Evolutionary conservation across 2,888 invertebrate species (phyloP).

Genomic region (Monoplex corrugatus): DNA sequence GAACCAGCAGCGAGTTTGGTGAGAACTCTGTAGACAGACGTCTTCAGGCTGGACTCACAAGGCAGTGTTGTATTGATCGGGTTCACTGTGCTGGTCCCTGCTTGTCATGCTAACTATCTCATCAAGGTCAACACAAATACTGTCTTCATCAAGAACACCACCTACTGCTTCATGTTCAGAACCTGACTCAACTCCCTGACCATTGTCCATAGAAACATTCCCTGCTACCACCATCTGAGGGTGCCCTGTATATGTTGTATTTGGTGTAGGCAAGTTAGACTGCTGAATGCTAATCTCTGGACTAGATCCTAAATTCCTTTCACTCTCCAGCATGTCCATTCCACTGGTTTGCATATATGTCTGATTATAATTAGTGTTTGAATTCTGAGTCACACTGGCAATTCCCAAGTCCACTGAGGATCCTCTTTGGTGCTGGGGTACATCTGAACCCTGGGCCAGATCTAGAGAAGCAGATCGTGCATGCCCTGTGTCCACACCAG

Average conservation of each 20-base stretch:
- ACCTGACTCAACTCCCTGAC: neutral
- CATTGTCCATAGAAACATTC: neutral
- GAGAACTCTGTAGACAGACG: neutral
- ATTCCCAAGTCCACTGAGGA: constrained; percentile 6
- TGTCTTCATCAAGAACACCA: neutral
- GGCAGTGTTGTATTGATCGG: constrained; percentile 43
- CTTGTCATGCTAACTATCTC: neutral
- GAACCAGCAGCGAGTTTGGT: constrained; percentile 29
- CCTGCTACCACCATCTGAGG: no score
- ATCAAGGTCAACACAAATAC: neutral
- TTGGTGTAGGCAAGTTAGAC: neutral
- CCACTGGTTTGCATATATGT: neutral
- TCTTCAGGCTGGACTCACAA: neutral
- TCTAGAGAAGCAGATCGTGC: constrained; percentile 43
- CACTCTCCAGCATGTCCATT: neutral
- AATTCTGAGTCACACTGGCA: neutral
- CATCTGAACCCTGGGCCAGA: constrained; percentile 43
- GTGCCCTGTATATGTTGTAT: neutral
- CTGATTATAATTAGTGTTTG: constrained; percentile 4
- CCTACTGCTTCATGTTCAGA: neutral
- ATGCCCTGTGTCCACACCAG: constrained; percentile 20
- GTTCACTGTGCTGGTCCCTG: constrained; percentile 12
- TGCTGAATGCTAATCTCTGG: neutral
- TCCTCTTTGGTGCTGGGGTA: constrained; percentile 33
- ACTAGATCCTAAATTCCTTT: neutral